Conservation (phyloP, 2,888 invertebrate genomes). For the Galeopsomyia nigrocyanea region DNA sequence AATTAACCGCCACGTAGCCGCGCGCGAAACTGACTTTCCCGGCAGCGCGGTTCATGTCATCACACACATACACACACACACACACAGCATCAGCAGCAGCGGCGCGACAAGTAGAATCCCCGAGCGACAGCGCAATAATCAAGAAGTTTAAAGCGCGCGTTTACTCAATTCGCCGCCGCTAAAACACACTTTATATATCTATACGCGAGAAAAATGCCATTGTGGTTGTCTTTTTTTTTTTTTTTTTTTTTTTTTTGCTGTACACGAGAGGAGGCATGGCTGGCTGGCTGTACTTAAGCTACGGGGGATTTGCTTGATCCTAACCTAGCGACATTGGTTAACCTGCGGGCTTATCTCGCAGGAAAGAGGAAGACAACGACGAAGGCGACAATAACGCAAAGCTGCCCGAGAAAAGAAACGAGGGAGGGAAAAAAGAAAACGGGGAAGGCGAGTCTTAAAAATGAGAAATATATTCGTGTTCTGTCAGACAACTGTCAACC, state of each 20-base stretch:
- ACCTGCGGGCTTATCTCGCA: conserved; percentile 51
- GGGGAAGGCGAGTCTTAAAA: conserved; percentile 20
- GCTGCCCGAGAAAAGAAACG: conserved; percentile 15
- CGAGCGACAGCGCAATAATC: conserved; percentile 5
- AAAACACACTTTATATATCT: background rate
- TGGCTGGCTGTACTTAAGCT: conserved; percentile 38
- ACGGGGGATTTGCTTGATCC: conserved; percentile 53
- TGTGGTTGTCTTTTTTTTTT: background rate
- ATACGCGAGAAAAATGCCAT: background rate
- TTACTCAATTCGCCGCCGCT: background rate
- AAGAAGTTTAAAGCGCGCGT: conserved; percentile 13
- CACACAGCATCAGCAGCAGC: too few relatives aligned
- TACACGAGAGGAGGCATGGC: conserved; percentile 1
- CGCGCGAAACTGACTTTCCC: too few relatives aligned
- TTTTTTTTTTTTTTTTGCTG: background rate
- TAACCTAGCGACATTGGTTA: conserved; percentile 45
- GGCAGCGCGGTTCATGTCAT: too few relatives aligned
- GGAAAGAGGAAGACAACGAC: conserved; percentile 38
- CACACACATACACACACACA: too few relatives aligned
- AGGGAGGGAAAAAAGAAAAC: background rate
- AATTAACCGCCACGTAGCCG: too few relatives aligned
- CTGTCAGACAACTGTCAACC: background rate
- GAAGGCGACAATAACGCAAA: conserved; percentile 21
- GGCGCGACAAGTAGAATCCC: background rate
- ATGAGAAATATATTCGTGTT: conserved; percentile 22